Percentiles rank a stretch among this genome's conserved stretches.
Evolutionary conservation across 2,113 vertebrate species (phyloP).

Genomic region (Parotia lawesii): DNA sequence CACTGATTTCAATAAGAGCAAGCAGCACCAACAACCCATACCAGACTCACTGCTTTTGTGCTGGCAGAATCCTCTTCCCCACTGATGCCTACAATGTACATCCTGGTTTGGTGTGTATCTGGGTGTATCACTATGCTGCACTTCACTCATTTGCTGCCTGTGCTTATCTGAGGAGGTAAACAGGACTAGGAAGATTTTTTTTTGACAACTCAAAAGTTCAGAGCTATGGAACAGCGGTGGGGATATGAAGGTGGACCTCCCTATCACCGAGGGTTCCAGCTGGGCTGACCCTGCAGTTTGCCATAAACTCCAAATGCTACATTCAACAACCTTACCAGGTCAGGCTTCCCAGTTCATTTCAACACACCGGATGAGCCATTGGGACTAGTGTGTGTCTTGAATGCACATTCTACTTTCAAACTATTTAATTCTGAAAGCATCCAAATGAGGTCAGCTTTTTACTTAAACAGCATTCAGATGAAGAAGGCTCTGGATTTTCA

Average conservation of each 20-base stretch:
- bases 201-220: background rate
- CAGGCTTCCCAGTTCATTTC: background rate
- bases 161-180: background rate
- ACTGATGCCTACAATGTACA: no score
- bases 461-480: background rate
- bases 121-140: background rate
- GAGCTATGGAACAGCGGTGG: accelerated
- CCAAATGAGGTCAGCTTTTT: background rate
- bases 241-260: background rate
- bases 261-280: background rate
- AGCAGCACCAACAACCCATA: background rate
- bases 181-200: background rate
- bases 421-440: background rate
- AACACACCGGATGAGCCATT: background rate
- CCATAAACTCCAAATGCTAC: background rate
- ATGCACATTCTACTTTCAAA: background rate
- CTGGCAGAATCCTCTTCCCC: background rate
- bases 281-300: background rate
- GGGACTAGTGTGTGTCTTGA: background rate
- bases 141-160: background rate
- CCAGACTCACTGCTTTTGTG: background rate
- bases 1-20: background rate
- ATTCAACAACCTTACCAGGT: accelerated
- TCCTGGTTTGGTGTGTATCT: background rate
- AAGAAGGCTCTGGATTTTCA: background rate